Base-by-base conservation (phyloP, 2,797 vertebrate species). In the Synanceia verrucosa region DNA sequence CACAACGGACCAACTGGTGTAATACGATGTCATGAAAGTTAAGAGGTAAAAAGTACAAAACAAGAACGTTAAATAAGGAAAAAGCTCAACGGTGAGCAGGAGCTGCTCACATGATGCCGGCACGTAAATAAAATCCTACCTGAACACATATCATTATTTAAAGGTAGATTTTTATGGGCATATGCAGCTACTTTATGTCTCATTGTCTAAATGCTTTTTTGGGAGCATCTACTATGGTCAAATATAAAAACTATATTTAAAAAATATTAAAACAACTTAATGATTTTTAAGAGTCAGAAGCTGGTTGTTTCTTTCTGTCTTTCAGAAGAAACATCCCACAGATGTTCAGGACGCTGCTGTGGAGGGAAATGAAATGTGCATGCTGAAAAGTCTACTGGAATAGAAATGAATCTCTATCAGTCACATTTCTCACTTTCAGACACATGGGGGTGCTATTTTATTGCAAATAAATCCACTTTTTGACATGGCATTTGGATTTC, bases 391-490 rank as follows among this genome's bases (percentile, higher is more conserved):
- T n/a, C n/a, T n/a, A n/a, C n/a, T n/a, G n/a, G n/a, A n/a, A n/a
- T n/a, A n/a, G n/a, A n/a, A n/a, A n/a, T n/a, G n/a, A n/a, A n/a
- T n/a, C n/a, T n/a, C n/a, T n/a, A n/a, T n/a, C 10, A 21, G 11
- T 14, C 0, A 16, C 39, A 31, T 34, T 34, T 37, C 26, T 13
- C 9, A 19, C 29, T 47, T 51, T 1, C 19, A 3, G 66, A 64
- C 90, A 89, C 89, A 81, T 0, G 87, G 78, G 50, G 91, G 89
- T 5, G 81, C 79, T 59, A 18, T 77, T 79, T 23, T 5, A 14
- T 9, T 6, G 23, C 1, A 66, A 28, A 80, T 70, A 28, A 65
- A 65, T 51, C 31, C n/a, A 4, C 31, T 8, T 23, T 33, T 36
- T 52, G 53, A 23, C 26, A 18, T 19, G 11, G 28, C 13, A 11